Percentiles rank a stretch among this genome's conserved stretches.
These are phyloP conservation scores for Caloenas nicobarica DNA, from an alignment of 2,113 vertebrate genomes.

Conservation along the genomic window DNA sequence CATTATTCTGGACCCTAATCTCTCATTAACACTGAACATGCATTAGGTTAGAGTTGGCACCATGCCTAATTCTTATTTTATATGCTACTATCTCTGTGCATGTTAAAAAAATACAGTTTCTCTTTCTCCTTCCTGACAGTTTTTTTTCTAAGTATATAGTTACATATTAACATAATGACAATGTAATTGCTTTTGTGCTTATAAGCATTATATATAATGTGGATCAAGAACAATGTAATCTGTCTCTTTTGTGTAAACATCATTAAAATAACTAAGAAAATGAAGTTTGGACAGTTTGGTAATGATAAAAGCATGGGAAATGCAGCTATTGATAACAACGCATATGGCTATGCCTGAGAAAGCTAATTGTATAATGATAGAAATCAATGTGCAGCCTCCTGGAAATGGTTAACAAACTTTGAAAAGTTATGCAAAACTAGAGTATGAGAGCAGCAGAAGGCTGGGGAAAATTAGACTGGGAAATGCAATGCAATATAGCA, in stretches of 20 bases:
- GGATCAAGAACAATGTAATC: neutral
- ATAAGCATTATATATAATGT: neutral
- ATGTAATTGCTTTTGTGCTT: constrained; percentile 13
- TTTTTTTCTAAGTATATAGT: neutral
- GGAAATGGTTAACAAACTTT: constrained; percentile 42
- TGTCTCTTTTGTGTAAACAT: neutral
- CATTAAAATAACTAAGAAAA: constrained; percentile 7
- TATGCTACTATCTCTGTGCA: neutral
- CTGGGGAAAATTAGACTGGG: constrained; percentile 31
- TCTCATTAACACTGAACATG: neutral
- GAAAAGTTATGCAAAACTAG: constrained; percentile 33
- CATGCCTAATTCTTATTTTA: neutral
- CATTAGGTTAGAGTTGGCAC: neutral
- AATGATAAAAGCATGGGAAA: neutral
- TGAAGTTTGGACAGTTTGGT: neutral
- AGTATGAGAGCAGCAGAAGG: constrained; percentile 3
- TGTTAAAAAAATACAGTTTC: neutral
- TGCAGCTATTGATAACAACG: neutral
- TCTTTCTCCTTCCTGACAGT: neutral
- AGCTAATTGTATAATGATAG: neutral
- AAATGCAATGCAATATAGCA: constrained; percentile 30
- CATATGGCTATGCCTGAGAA: neutral
- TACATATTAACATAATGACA: constrained; percentile 16
- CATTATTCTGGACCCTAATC: constrained; percentile 5
- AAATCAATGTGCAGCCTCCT: neutral